These are phyloP conservation scores for Chaenodraco wilsoni DNA, from an alignment of 2,797 vertebrate species.

Conservation along the genomic window DNA sequence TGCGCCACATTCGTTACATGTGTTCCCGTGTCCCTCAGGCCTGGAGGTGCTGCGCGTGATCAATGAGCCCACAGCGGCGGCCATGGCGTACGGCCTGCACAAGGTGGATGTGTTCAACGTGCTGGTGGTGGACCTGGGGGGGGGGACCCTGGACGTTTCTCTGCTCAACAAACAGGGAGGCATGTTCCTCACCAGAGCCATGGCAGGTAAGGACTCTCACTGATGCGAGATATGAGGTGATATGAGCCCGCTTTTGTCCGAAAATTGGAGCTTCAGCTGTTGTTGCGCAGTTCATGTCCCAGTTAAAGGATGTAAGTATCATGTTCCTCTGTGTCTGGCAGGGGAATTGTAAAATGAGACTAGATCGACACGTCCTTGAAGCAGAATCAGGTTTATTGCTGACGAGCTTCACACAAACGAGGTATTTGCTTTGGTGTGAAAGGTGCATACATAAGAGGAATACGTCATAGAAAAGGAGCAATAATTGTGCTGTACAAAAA, in stretches of 20 bases:
- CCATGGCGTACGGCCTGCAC: slow-evolving; percentile 98
- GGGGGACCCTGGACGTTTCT: slow-evolving; percentile 96
- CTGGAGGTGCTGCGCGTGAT: slow-evolving; percentile 93
- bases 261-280: background rate
- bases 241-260: background rate
- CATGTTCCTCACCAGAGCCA: slow-evolving; percentile 97
- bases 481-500: no score
- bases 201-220: slow-evolving; percentile 88
- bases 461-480: no score
- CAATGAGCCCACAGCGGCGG: slow-evolving; percentile 96
- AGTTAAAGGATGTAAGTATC: background rate
- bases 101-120: slow-evolving; percentile 94
- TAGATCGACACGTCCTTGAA: no score
- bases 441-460: no score
- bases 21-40: slow-evolving; percentile 75
- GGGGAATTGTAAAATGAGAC: no score
- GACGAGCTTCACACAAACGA: no score
- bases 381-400: no score
- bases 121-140: slow-evolving; percentile 96
- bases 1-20: no score
- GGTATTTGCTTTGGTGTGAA: no score
- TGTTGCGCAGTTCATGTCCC: background rate
- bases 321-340: background rate
- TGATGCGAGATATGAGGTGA: background rate
- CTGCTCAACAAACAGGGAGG: slow-evolving; percentile 97